A percentile compares a stretch with the other conserved stretches of the same genome.
These are phyloP conservation scores for Plemyria rubiginata DNA, from an alignment of 2,888 invertebrate genomes.

Conservation along the genomic window DNA sequence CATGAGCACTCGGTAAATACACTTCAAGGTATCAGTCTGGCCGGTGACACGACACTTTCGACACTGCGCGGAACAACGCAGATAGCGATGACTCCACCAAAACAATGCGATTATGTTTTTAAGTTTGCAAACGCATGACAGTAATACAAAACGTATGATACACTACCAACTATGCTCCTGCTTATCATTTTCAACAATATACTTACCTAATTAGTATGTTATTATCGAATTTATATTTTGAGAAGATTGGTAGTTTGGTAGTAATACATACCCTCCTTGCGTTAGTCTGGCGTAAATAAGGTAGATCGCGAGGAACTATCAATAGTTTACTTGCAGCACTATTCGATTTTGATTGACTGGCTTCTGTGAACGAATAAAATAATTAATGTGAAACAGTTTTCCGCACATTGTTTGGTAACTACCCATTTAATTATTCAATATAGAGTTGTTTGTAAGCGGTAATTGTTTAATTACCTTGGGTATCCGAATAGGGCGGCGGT, in stretches of 20 bases:
- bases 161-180: constrained; percentile 30
- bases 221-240: background rate
- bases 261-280: constrained; percentile 75
- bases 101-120: constrained; percentile 38
- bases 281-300: constrained; percentile 82
- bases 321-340: constrained; percentile 73
- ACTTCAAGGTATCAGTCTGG: constrained; percentile 36
- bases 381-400: constrained; percentile 29
- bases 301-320: constrained; percentile 79
- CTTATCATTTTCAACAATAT: constrained; percentile 22
- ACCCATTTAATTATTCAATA: constrained; percentile 29
- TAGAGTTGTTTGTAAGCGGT: constrained; percentile 18
- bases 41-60: constrained; percentile 51
- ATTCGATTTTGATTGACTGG: constrained; percentile 71
- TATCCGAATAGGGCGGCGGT: constrained; percentile 69
- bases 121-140: constrained; percentile 28
- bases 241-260: background rate
- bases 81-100: constrained; percentile 43
- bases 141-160: constrained; percentile 18
- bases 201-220: constrained; percentile 16
- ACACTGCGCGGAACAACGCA: constrained; percentile 44
- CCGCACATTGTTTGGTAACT: constrained; percentile 22
- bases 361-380: constrained; percentile 59
- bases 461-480: constrained; percentile 62
- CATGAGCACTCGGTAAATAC: constrained; percentile 22